These are phyloP conservation scores for Sarcophilus harrisii DNA, from an alignment of 2,797 vertebrate species.

Conservation along the genomic window DNA sequence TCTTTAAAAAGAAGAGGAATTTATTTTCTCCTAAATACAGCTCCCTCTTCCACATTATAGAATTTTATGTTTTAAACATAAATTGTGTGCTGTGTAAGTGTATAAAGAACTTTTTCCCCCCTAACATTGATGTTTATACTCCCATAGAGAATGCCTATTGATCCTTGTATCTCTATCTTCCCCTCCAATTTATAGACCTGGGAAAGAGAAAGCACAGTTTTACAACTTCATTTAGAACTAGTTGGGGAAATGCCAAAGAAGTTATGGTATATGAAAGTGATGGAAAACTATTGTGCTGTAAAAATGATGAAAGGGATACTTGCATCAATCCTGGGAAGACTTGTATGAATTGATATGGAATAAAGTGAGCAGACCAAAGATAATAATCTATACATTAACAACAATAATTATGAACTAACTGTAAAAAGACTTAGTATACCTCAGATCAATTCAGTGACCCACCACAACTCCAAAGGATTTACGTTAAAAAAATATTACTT, in stretches of 20 bases:
- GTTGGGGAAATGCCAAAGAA: neutral
- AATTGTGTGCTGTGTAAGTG: neutral
- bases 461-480: neutral
- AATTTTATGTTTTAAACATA: neutral
- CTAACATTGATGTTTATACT: neutral
- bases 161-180: neutral
- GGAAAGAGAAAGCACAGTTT: neutral
- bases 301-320: neutral
- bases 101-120: neutral
- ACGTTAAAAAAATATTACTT: neutral
- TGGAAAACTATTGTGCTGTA: neutral
- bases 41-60: neutral
- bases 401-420: neutral
- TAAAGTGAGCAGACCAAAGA: neutral
- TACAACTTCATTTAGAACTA: neutral
- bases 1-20: neutral
- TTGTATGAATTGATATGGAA: neutral
- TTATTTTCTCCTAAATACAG: neutral
- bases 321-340: neutral
- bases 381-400: neutral
- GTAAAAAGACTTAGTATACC: neutral
- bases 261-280: neutral
- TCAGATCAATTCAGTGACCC: neutral
- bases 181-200: neutral
- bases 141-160: neutral